phyloP scores from a whole-genome alignment of 2,797 vertebrate species.

The Darevskia nairensis region DNA sequence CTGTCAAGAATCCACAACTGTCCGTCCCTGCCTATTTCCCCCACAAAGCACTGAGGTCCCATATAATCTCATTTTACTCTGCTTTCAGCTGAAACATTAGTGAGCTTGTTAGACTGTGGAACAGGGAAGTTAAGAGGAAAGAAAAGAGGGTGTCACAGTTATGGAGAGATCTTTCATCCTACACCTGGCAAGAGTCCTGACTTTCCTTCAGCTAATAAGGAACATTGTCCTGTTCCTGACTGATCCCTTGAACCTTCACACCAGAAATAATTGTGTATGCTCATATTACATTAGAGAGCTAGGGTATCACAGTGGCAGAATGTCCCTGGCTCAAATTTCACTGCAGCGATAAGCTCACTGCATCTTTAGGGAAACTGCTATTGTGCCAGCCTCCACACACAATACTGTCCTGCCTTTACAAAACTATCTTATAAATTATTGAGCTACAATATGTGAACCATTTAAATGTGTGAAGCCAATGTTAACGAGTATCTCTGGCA shows the following conservation, averaged over 20 bases:
- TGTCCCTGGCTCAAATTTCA: not conserved
- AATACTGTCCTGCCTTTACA: not conserved
- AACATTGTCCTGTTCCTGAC: fast-evolving
- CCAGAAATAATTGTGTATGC: not conserved
- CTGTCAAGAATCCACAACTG: not conserved
- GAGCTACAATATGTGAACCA: not conserved
- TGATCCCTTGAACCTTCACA: not conserved
- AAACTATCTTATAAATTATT: not conserved
- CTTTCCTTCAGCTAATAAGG: not conserved
- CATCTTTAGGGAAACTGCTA: not conserved
- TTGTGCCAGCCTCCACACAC: not conserved
- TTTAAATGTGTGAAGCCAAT: not conserved
- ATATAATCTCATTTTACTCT: not conserved
- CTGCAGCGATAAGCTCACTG: not conserved
- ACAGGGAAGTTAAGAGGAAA: not conserved
- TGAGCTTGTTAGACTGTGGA: not conserved
- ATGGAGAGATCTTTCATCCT: not conserved
- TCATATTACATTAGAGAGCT: not conserved
- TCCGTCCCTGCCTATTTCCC: not conserved
- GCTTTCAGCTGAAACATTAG: not conserved
- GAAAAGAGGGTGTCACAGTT: not conserved
- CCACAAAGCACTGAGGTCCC: not conserved
- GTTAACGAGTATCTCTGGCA: not conserved
- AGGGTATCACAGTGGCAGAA: not conserved
- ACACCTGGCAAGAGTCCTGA: not conserved